phyloP scores from a whole-genome alignment of 2,888 invertebrate species.

The Heterodera filipjevi region DNA sequence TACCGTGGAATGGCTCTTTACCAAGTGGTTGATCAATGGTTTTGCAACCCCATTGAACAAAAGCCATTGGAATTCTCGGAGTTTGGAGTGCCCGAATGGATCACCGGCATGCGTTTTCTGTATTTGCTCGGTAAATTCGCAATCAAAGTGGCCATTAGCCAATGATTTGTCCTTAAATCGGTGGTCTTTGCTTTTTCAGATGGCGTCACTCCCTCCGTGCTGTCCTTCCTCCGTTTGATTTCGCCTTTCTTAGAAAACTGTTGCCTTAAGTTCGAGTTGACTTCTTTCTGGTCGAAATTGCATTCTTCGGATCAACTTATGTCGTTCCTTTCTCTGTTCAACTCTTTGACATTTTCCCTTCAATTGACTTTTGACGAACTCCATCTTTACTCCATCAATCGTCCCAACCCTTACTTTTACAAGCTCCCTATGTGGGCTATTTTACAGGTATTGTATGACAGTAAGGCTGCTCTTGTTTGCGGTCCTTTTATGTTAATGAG shows the following conservation, averaged over 20 bases:
- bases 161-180: not conserved
- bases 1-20: not conserved
- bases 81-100: constrained; percentile 12
- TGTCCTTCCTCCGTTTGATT: not conserved
- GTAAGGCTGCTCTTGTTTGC: not conserved
- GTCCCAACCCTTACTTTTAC: not conserved
- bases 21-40: constrained; percentile 1
- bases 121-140: not conserved
- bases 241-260: constrained; percentile 9
- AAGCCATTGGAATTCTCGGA: not conserved
- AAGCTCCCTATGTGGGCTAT: constrained; percentile 16
- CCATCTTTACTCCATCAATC: not conserved
- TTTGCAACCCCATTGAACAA: not conserved
- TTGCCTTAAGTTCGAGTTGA: not conserved
- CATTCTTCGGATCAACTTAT: constrained; percentile 14
- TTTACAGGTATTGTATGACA: not conserved
- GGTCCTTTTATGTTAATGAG: no score
- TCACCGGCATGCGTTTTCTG: constrained; percentile 5
- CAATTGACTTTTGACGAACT: not conserved
- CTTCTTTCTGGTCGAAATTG: constrained; percentile 19
- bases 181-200: constrained; percentile 1
- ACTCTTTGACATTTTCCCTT: constrained; percentile 9
- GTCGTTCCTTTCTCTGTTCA: not conserved
- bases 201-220: not conserved
- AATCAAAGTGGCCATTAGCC: not conserved